Evolutionary conservation across 2,113 vertebrate genomes (phyloP).

Genomic region (Spheniscus mendiculus): DNA sequence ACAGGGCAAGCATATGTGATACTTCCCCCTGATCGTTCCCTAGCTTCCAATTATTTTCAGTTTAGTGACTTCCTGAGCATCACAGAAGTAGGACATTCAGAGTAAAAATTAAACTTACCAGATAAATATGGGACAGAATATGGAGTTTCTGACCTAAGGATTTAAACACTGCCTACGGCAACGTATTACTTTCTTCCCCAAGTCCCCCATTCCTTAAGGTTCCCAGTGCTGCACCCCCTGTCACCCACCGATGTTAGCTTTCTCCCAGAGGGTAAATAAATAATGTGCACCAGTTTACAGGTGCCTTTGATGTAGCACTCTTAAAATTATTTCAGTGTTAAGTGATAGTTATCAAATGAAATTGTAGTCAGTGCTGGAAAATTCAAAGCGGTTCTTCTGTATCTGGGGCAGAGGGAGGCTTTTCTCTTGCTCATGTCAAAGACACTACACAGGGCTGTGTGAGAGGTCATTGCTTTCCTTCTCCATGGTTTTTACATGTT

Average conservation of each 20-base stretch:
- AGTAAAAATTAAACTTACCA: background rate
- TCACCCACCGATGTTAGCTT: background rate
- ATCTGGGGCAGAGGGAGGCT: background rate
- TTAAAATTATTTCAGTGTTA: background rate
- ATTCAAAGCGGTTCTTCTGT: background rate
- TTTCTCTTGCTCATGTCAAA: background rate
- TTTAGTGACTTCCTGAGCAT: background rate
- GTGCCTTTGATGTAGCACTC: background rate
- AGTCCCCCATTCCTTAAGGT: background rate
- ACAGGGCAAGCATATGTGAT: background rate
- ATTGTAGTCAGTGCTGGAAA: background rate
- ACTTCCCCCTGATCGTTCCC: background rate
- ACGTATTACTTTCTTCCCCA: background rate
- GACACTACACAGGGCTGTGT: background rate
- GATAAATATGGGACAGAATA: background rate
- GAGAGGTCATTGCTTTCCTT: background rate
- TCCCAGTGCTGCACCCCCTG: background rate
- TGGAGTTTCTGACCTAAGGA: background rate
- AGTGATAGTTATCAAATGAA: background rate
- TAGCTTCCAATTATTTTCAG: background rate
- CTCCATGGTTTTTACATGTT: accelerated
- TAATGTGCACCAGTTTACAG: background rate
- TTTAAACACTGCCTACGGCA: background rate
- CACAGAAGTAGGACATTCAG: background rate
- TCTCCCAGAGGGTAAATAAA: background rate